phyloP scores from a whole-genome alignment of 2,888 invertebrate species.

The Pyrocoelia pectoralis region DNA sequence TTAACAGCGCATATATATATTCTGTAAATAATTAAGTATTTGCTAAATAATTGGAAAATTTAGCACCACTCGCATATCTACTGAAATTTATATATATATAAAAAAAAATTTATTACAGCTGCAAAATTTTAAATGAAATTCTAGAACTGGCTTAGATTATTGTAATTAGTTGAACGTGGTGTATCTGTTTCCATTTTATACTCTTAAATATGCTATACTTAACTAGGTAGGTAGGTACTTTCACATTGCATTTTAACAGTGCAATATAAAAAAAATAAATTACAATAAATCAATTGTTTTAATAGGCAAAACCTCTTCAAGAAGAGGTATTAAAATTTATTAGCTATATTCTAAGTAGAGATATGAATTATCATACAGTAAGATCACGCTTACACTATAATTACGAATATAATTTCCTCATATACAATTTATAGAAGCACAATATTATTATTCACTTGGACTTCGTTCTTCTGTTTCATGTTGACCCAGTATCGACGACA shows the following conservation, averaged over 20 bases:
- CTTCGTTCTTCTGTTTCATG: neutral
- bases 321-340: neutral
- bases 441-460: constrained; percentile 18
- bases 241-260: constrained; percentile 15
- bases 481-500: neutral
- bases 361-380: constrained; percentile 9
- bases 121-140: constrained; percentile 24
- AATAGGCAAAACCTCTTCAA: constrained; percentile 3
- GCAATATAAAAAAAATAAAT: constrained; percentile 23
- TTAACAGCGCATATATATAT: constrained; percentile 28
- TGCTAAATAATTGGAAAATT: constrained; percentile 29
- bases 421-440: too few species aligned
- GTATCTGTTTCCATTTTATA: constrained; percentile 12
- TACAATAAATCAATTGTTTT: constrained; percentile 1
- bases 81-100: constrained; percentile 3
- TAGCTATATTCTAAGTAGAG: constrained; percentile 14
- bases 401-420: too few species aligned
- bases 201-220: constrained; percentile 21
- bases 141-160: constrained; percentile 23
- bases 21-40: constrained; percentile 27
- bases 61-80: constrained; percentile 30
- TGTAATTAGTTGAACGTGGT: constrained; percentile 23
- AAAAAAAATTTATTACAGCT: constrained; percentile 23
- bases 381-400: neutral
- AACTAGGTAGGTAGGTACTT: constrained; percentile 19